Evolutionary conservation across 2,113 vertebrate species (phyloP), one percentile per base, ranked within the genome.

Genomic region (Marmota monax): DNA sequence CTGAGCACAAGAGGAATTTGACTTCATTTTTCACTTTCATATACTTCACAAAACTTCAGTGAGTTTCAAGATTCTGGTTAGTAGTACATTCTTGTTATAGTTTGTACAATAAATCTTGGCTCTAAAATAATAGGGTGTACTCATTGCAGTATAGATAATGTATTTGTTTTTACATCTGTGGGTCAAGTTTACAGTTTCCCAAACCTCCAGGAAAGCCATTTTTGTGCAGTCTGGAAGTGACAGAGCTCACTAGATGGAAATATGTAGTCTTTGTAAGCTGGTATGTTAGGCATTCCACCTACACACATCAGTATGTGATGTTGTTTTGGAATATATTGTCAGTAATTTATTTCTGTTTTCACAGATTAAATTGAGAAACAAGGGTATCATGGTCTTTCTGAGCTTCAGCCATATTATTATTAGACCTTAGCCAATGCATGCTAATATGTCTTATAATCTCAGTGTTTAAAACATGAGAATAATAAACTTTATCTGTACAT

Each of bases 281-380:
- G 63, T 79, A 39, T 0, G 5, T 70, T 39, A 37, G 53, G 29
- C 67, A 42, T 34, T 70, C 61, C 37, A 77, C 6, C 20, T 82
- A 4, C 7, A 34, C 0, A 0, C n/a, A 51, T 34, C 20, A 51
- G 3, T 48, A 18, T 80, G 16, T 37, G 45, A 22, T 86, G 23
- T 72, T n/a, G 29, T 91, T 96, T 84, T 22, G n/a, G 39, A 92
- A 18, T 45, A 16, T 84, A 95, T 69, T 67, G 3, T 56, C 63
- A 77, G 12, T 80, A 84, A 29, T 72, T 1, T 78, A 32, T 78
- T 92, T 92, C 12, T 80, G 20, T 88, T 94, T 92, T 61, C 56
- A 94, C 58, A 90, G n/a, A 69, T 48, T 94, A 72, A 95, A 67
- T 67, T 37, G 69, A 84, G 48, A 94, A 90, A 85, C n/a, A 37